Percentiles rank a stretch among this genome's conserved stretches.
These are phyloP conservation scores for Porites lobata DNA, from an alignment of 92 coral and sea anemone genomes.

Conservation along the genomic window DNA sequence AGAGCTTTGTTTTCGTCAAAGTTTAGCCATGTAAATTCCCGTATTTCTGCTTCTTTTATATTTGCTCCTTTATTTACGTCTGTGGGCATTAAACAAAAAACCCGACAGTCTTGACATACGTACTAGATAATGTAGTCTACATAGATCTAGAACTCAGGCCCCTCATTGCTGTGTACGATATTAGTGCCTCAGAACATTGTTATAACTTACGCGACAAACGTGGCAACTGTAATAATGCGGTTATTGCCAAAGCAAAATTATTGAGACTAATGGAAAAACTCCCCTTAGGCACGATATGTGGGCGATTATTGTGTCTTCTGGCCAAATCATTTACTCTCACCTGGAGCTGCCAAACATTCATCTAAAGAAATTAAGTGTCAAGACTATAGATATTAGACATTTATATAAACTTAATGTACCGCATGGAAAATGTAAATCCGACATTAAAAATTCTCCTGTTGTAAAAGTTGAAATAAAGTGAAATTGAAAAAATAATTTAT, in stretches of 20 bases:
- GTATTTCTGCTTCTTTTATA: no score
- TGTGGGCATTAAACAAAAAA: no score
- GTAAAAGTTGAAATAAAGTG: no score
- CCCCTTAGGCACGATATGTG: neutral
- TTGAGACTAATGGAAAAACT: neutral
- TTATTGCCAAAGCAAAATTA: neutral
- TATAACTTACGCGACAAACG: neutral
- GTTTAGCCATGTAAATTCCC: no score
- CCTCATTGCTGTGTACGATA: neutral
- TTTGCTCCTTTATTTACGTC: no score
- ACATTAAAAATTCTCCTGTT: no score
- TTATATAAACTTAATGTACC: no score
- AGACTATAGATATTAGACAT: no score
- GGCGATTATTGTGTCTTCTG: slow-evolving; percentile 28
- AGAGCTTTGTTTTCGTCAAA: no score
- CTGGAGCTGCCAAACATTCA: slow-evolving; percentile 1
- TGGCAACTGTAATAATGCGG: neutral
- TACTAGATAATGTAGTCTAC: neutral
- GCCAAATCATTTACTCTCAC: neutral
- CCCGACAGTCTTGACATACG: no score
- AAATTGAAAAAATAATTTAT: no score
- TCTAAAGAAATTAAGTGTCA: slow-evolving; percentile 1
- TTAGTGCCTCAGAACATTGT: neutral
- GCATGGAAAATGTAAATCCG: no score
- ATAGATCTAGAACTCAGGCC: neutral